A percentile compares a stretch with the other conserved stretches of the same genome.
phyloP scores from a whole-genome alignment of 2,797 vertebrate genomes.

The Anguilla marmorata region DNA sequence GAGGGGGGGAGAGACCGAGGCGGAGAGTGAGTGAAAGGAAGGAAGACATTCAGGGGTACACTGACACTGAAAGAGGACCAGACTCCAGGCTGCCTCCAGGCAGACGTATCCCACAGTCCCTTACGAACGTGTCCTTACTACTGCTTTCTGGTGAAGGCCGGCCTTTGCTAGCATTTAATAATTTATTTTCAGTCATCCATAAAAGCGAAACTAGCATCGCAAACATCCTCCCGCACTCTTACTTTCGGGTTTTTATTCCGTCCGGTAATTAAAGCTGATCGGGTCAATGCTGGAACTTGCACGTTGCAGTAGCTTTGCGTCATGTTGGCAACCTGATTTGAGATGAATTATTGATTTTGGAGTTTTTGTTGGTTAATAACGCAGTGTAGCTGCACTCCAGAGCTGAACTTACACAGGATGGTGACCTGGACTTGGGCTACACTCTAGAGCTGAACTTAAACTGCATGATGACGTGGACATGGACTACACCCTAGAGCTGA shows the following conservation, averaged over 20 bases:
- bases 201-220: not conserved
- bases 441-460: too few relatives aligned
- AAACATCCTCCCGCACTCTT: not conserved
- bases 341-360: not conserved
- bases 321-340: not conserved
- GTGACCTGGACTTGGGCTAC: not conserved
- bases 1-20: slow-evolving; percentile 48
- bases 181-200: too few relatives aligned
- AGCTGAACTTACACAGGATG: not conserved
- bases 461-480: too few relatives aligned
- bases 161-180: too few relatives aligned
- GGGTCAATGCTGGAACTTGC: not conserved
- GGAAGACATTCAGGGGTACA: not conserved
- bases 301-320: not conserved
- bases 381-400: not conserved
- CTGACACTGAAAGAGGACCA: not conserved
- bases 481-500: too few relatives aligned
- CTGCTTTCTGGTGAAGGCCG: not conserved
- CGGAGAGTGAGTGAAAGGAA: slow-evolving; percentile 12
- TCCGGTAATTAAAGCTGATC: not conserved
- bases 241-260: not conserved
- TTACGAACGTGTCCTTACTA: not conserved
- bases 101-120: not conserved
- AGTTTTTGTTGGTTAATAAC: not conserved
- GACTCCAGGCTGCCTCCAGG: not conserved